Base-by-base conservation (phyloP, 1,140 invertebrate species). In the Calycopis cecrops region DNA sequence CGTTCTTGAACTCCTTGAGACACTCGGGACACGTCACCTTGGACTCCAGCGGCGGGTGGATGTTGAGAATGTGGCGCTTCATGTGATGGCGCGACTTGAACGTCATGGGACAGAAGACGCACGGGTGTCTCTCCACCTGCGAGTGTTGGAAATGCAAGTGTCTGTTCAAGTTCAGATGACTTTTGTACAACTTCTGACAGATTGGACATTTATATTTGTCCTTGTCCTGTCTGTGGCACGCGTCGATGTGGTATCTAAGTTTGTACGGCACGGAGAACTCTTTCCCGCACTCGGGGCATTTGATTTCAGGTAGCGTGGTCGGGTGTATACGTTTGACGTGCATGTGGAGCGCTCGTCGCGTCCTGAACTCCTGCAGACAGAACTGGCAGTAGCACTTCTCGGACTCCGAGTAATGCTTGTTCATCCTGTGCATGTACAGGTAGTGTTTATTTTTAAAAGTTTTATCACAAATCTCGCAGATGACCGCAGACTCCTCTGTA, bases 391-490 rank as follows among this genome's bases (percentile, higher is more conserved):
- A 85, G 28, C 79, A 80, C 48, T 84, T 84, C 60, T 84, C 80
- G 0, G 69, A 61, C 8, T 86, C 83, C 0, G 80, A 84, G 18
- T 86, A 84, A 48, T 86, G 83, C 12, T 84, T 84, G 14, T 86
- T 86, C 80, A 86, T 86, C 17, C 79, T 54, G 53, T 86, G 83
- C 83, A 86, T 86, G 55, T 86, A 86, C 1, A 87, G 12, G 52
- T 87, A 87, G 38, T 87, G 84, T 61, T 85, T 87, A 44, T 85
- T 87, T 37, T 87, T 87, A 38, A 82, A 87, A 0, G 78, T 77
- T 54, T 85, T 87, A 56, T 85, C 79, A 18, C 84, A 87, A 11
- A 79, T 75, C 21, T 84, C 67, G 38, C 84, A 87, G 3, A 79
- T 57, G 0, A 86, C 83, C 0, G 81, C 81, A 0, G 81, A 82